Conservation (phyloP, 64 coral and sea anemone species). For the Orbicella faveolata region DNA sequence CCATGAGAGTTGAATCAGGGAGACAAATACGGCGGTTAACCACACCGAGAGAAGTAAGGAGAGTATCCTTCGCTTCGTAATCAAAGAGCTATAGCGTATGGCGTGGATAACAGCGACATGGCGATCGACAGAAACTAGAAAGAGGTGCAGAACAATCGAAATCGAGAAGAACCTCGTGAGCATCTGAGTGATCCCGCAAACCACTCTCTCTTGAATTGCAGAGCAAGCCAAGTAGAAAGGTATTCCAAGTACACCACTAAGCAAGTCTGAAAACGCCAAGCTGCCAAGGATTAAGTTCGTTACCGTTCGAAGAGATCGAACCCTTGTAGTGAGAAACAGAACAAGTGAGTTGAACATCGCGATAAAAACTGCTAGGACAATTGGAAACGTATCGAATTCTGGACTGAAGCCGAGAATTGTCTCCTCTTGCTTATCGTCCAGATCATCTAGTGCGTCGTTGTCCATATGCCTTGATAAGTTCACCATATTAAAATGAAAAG, state of each 20-base stretch:
- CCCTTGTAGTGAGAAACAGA: background rate
- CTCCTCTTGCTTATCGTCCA: background rate
- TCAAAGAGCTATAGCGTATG: background rate
- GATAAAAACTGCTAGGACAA: background rate
- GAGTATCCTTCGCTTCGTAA: background rate
- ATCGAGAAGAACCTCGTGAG: constrained; percentile 11
- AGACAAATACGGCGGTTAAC: background rate
- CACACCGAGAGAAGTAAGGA: background rate
- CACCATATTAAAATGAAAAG: background rate
- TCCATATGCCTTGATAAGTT: background rate
- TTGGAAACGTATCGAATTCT: background rate
- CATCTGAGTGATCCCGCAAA: background rate
- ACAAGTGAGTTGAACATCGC: background rate
- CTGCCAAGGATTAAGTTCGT: constrained; percentile 18
- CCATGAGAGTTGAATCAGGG: constrained; percentile 24
- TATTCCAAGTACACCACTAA: constrained; percentile 11
- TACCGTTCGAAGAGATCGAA: background rate
- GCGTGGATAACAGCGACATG: background rate
- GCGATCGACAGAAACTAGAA: constrained; percentile 8
- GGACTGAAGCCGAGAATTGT: background rate
- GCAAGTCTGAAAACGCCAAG: constrained; percentile 1
- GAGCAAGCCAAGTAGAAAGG: constrained; percentile 6
- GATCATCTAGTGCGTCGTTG: background rate
- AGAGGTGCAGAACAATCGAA: constrained; percentile 16
- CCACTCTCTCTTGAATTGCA: background rate